Conservation (phyloP, 2,113 vertebrate genomes). For the Haemorhous mexicanus region DNA sequence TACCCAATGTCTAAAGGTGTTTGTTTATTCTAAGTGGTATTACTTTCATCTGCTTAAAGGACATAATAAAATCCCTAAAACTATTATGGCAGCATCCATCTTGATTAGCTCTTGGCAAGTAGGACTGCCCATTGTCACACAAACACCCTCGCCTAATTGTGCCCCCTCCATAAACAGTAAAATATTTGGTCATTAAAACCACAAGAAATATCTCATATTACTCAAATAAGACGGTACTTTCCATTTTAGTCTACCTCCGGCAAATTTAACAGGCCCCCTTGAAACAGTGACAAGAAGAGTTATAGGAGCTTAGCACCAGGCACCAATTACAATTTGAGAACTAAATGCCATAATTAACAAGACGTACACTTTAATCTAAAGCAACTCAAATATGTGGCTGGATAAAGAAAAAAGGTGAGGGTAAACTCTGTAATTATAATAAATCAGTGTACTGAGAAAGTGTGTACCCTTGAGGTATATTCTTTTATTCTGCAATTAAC, state of each 20-base stretch:
- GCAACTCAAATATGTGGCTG: conserved; percentile 74
- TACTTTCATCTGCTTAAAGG: conserved; percentile 61
- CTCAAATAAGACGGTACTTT: conserved; percentile 82
- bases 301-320: conserved; percentile 57
- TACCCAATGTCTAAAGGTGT: not conserved
- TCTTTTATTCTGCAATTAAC: conserved; percentile 65
- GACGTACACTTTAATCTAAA: conserved; percentile 75
- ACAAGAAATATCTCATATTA: conserved; percentile 71
- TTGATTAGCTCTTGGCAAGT: conserved; percentile 73
- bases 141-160: not conserved
- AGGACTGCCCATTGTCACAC: conserved; percentile 26
- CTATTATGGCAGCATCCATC: conserved; percentile 71
- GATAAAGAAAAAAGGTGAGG: conserved; percentile 77
- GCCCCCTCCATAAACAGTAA: not conserved
- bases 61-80: conserved; percentile 70
- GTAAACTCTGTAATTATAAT: conserved; percentile 74
- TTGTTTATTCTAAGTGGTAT: conserved; percentile 58
- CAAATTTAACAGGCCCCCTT: conserved; percentile 66
- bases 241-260: conserved; percentile 74
- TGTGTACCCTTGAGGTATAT: conserved; percentile 57
- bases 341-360: conserved; percentile 74
- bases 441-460: conserved; percentile 50
- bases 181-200: conserved; percentile 67
- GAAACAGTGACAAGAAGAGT: conserved; percentile 62
- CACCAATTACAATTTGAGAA: conserved; percentile 71